These are phyloP conservation scores for Crepidodera aurea DNA, from an alignment of 2,888 invertebrate genomes.

Conservation along the genomic window DNA sequence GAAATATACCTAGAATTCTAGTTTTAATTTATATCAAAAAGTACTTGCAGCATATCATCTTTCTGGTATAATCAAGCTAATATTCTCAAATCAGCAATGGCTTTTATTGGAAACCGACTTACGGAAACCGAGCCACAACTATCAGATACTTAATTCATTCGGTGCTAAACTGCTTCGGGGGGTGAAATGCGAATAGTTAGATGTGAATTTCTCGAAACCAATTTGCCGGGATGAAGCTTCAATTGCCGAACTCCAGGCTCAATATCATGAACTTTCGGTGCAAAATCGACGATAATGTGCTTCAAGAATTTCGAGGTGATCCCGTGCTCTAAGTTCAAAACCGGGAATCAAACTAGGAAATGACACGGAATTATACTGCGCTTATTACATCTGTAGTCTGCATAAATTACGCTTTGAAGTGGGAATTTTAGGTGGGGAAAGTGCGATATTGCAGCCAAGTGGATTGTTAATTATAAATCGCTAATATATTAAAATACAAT, in stretches of 20 bases:
- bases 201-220: conserved; percentile 18
- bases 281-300: conserved; percentile 3
- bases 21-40: too few relatives aligned
- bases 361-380: background rate
- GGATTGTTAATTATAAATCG: too few relatives aligned
- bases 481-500: too few relatives aligned
- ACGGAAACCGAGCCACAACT: background rate
- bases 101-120: conserved; percentile 1
- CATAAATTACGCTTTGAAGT: background rate
- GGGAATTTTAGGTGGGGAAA: too few relatives aligned
- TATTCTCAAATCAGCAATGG: background rate
- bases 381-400: background rate
- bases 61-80: too few relatives aligned
- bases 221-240: conserved; percentile 18
- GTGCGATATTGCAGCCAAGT: too few relatives aligned
- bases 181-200: conserved; percentile 19
- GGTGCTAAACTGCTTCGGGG: background rate
- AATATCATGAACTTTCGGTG: conserved; percentile 16
- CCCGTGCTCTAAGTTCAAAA: background rate
- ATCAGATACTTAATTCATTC: conserved; percentile 5
- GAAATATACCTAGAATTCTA: too few relatives aligned
- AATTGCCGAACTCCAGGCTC: conserved; percentile 14
- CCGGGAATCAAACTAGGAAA: background rate
- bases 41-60: too few relatives aligned
- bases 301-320: background rate